phyloP scores from a whole-genome alignment of 2,113 vertebrate genomes.

The Polypterus bichir region DNA sequence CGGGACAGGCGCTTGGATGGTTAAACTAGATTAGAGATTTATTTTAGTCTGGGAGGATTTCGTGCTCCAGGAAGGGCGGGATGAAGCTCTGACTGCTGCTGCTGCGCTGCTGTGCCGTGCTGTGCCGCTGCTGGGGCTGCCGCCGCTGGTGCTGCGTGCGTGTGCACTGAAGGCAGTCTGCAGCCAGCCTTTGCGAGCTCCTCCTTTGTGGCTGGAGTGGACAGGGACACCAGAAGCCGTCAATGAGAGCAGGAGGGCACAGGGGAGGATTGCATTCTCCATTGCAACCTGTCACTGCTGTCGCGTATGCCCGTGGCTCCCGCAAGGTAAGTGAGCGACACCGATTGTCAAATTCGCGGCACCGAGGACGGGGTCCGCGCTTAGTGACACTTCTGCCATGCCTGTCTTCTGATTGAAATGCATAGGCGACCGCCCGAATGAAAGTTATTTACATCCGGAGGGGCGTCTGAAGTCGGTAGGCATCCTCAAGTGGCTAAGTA shows the following conservation, averaged over 20 bases:
- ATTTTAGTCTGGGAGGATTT: conserved; percentile 17
- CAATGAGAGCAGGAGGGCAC: conserved; percentile 42
- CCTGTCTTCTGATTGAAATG: conserved; percentile 1
- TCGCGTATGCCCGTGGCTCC: conserved; percentile 27
- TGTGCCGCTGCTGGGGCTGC: too few relatives aligned
- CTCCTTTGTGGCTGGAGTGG: conserved; percentile 38
- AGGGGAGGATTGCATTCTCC: conserved; percentile 31
- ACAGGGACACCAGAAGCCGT: conserved; percentile 32
- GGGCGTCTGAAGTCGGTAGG: background rate
- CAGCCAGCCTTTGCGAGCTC: conserved; percentile 31
- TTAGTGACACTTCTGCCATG: conserved; percentile 1
- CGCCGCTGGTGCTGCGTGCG: too few relatives aligned
- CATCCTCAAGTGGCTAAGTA: conserved; percentile 2
- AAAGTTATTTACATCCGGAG: conserved; percentile 22
- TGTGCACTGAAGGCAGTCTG: conserved; percentile 32
- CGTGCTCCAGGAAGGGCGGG: conserved; percentile 20
- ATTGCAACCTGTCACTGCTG: conserved; percentile 25
- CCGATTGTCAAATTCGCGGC: too few relatives aligned
- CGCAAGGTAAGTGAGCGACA: conserved; percentile 33
- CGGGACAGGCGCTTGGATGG: conserved; percentile 14
- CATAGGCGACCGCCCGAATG: conserved; percentile 11
- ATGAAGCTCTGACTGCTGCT: conserved; percentile 18
- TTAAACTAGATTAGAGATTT: conserved; percentile 24
- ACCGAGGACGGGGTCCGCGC: background rate
- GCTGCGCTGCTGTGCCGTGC: too few relatives aligned